A percentile compares a stretch with the other conserved stretches of the same genome.
These are phyloP conservation scores for Oeneis ivallda DNA, from an alignment of 2,888 invertebrate species.

Conservation along the genomic window DNA sequence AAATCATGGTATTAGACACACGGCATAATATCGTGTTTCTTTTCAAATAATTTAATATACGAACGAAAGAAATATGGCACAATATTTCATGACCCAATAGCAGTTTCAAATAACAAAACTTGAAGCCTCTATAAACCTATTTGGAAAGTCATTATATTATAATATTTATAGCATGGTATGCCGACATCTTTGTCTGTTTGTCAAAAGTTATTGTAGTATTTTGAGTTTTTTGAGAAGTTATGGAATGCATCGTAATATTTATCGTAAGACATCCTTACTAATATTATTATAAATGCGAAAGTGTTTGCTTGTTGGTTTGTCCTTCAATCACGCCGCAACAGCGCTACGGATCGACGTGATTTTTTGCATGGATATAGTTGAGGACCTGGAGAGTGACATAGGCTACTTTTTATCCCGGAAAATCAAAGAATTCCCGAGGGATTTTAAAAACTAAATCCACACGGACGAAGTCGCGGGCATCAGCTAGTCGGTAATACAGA, in stretches of 20 bases:
- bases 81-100: slow-evolving; percentile 28
- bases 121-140: slow-evolving; percentile 18
- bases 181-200: slow-evolving; percentile 2
- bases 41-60: slow-evolving; percentile 28
- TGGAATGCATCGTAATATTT: not conserved
- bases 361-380: too few species aligned
- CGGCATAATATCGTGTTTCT: slow-evolving; percentile 27
- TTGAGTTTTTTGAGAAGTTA: not conserved
- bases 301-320: too few species aligned
- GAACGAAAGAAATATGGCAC: slow-evolving; percentile 25
- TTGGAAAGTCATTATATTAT: slow-evolving; percentile 21
- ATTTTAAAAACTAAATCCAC: too few species aligned
- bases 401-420: too few species aligned
- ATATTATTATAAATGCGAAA: too few species aligned
- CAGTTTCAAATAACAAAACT: slow-evolving; percentile 15
- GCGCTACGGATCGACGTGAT: too few species aligned
- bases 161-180: slow-evolving; percentile 9
- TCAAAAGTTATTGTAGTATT: not conserved
- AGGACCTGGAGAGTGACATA: too few species aligned
- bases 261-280: not conserved
- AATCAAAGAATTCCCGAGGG: too few species aligned
- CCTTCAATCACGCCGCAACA: too few species aligned
- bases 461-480: too few species aligned
- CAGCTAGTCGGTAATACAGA: too few species aligned
- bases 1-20: slow-evolving; percentile 33